These are phyloP conservation scores for Erpobdella octoculata DNA, from an alignment of 2,888 invertebrate genomes.

Conservation along the genomic window DNA sequence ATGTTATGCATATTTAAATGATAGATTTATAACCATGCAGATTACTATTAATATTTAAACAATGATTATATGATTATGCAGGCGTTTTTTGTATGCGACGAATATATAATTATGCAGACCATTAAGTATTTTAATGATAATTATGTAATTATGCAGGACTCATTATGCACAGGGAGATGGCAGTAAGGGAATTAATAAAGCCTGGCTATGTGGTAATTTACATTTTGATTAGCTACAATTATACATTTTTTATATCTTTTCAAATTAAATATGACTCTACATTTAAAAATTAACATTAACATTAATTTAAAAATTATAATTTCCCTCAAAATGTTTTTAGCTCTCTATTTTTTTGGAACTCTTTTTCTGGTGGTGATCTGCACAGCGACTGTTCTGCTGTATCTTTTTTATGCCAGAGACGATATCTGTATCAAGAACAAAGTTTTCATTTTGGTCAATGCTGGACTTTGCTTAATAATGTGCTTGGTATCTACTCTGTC, in stretches of 20 bases:
- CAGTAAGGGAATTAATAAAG: not conserved
- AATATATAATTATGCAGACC: not conserved
- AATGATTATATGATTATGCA: no score
- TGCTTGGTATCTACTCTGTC: constrained; percentile 50
- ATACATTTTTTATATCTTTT: not conserved
- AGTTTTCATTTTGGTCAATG: constrained; percentile 52
- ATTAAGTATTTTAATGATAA: not conserved
- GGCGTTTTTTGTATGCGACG: no score
- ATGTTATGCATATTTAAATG: no score
- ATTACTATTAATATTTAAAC: no score
- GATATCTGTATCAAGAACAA: constrained; percentile 50
- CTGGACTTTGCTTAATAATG: constrained; percentile 49
- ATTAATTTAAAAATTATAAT: no score
- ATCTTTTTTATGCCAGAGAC: constrained; percentile 46
- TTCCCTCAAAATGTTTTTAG: constrained; percentile 40
- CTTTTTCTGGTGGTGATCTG: constrained; percentile 46
- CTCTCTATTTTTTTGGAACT: constrained; percentile 45
- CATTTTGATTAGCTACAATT: not conserved
- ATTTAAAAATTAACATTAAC: no score
- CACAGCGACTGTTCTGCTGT: constrained; percentile 47
- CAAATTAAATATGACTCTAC: no score
- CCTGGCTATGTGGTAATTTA: not conserved
- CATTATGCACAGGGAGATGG: constrained; percentile 2
- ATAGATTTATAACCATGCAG: no score
- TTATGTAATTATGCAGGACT: not conserved